Percentiles rank a stretch among this genome's conserved stretches.
Conservation (phyloP, 2,888 invertebrate genomes). For the Toxonevra muliebris region DNA sequence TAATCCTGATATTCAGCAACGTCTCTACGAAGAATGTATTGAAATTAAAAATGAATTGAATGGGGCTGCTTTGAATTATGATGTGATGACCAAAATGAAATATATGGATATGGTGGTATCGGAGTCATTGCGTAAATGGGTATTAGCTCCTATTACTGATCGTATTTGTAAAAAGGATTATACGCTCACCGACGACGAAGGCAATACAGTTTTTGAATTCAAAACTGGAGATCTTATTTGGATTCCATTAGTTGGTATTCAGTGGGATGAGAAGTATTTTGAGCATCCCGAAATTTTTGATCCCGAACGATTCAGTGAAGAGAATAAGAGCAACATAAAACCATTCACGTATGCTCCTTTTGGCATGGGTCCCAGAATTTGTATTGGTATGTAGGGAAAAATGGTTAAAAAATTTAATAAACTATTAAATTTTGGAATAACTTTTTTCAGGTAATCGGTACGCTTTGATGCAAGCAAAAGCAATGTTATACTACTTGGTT, state of each 20-base stretch:
- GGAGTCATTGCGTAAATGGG: constrained; percentile 68
- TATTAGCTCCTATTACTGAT: constrained; percentile 64
- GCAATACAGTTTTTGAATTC: constrained; percentile 68
- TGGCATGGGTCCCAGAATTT: too few relatives aligned
- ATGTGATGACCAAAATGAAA: constrained; percentile 67
- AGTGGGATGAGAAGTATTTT: constrained; percentile 67
- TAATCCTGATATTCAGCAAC: constrained; percentile 69
- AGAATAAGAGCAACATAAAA: constrained; percentile 59
- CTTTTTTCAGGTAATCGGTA: too few relatives aligned
- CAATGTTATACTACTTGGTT: too few relatives aligned
- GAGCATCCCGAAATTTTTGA: constrained; percentile 68
- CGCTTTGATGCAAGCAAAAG: too few relatives aligned
- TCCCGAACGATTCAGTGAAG: constrained; percentile 70
- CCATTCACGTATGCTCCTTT: constrained; percentile 68
- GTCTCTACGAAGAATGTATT: constrained; percentile 67
- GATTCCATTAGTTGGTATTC: constrained; percentile 62
- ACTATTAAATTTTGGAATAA: too few relatives aligned
- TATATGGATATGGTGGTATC: too few relatives aligned
- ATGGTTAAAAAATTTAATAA: too few relatives aligned
- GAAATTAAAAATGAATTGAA: constrained; percentile 61
- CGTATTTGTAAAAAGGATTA: constrained; percentile 67
- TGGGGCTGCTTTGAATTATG: constrained; percentile 66
- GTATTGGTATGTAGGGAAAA: too few relatives aligned
- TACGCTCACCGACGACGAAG: constrained; percentile 59
- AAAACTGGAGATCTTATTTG: constrained; percentile 62